Evolutionary conservation across 2,888 invertebrate species (phyloP).

Genomic region (Xestia sexstrigata): DNA sequence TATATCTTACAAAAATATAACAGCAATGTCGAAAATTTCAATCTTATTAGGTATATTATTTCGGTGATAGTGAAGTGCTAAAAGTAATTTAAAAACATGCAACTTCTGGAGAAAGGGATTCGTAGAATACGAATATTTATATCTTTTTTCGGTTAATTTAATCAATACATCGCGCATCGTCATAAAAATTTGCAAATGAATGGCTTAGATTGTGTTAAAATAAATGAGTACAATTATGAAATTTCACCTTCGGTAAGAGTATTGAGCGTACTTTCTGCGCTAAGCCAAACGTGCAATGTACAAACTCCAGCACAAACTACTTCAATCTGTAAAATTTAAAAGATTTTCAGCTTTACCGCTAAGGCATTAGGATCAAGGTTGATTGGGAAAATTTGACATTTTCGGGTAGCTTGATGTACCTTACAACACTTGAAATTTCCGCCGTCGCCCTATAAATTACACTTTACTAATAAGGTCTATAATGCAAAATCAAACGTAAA

Average conservation of each 20-base stretch:
- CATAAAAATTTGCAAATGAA: background rate
- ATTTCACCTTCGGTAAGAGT: background rate
- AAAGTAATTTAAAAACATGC: slow-evolving; percentile 34
- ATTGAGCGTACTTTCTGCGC: background rate
- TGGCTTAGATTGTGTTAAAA: background rate
- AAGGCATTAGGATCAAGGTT: too few relatives aligned
- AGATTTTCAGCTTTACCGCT: too few relatives aligned
- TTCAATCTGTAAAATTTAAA: too few relatives aligned
- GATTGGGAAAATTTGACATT: too few relatives aligned
- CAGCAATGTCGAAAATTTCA: slow-evolving; percentile 68
- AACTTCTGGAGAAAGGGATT: background rate
- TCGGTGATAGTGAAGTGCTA: slow-evolving; percentile 44
- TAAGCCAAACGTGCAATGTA: background rate
- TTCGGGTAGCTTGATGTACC: background rate
- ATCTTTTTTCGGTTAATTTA: background rate
- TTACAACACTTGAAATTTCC: background rate
- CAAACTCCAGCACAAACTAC: too few relatives aligned
- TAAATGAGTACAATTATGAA: background rate
- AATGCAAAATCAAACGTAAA: slow-evolving; percentile 1
- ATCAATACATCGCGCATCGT: background rate
- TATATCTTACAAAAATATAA: slow-evolving; percentile 83
- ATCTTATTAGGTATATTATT: slow-evolving; percentile 42
- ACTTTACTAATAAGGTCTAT: background rate
- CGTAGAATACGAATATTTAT: background rate
- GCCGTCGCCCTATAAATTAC: background rate